phyloP scores from a whole-genome alignment of 2,113 vertebrate species.

The Lanius collurio region DNA sequence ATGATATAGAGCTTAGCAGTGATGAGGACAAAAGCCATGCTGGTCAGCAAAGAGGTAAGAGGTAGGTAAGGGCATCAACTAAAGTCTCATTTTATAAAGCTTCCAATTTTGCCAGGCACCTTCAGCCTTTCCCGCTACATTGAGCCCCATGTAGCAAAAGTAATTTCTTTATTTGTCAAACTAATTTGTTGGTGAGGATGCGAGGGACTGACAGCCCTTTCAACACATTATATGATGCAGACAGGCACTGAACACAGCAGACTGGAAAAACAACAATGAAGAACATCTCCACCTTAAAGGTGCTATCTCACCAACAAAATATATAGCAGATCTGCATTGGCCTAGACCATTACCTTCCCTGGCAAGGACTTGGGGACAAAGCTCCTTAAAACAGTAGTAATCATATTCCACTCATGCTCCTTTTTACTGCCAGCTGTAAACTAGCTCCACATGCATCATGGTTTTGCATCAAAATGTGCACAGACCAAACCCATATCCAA shows the following conservation, averaged over 20 bases:
- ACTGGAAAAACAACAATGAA: constrained; percentile 28
- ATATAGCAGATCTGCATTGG: constrained; percentile 55
- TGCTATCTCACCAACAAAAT: constrained; percentile 52
- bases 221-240: not conserved
- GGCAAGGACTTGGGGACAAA: constrained; percentile 71
- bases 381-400: constrained; percentile 71
- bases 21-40: not conserved
- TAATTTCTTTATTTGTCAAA: not conserved
- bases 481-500: constrained; percentile 61
- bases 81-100: not conserved
- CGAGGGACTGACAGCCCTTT: not conserved
- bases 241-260: constrained; percentile 5
- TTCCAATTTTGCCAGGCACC: not conserved
- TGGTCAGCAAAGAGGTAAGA: not conserved
- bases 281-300: constrained; percentile 53
- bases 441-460: constrained; percentile 68
- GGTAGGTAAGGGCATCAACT: not conserved
- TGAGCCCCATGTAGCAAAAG: not conserved
- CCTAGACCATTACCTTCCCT: constrained; percentile 59
- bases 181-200: not conserved
- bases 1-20: not conserved
- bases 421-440: constrained; percentile 72
- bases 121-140: not conserved
- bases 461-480: constrained; percentile 72
- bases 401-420: constrained; percentile 72